phyloP scores from a whole-genome alignment of 2,113 vertebrate genomes.

The Actenoides hombroni region DNA sequence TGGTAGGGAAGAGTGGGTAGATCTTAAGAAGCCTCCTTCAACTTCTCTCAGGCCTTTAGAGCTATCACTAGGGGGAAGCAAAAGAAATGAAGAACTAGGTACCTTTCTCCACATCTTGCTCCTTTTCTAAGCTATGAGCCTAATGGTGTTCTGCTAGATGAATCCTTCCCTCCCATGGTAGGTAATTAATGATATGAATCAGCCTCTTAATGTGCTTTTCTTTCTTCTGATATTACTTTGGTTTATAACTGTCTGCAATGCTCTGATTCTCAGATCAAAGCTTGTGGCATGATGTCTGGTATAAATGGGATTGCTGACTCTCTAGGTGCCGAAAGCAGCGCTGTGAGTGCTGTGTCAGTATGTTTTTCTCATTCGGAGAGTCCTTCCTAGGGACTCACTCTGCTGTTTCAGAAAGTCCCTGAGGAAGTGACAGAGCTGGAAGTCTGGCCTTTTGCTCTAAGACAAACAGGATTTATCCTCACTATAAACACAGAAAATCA shows the following conservation, averaged over 20 bases:
- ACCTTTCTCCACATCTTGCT: background rate
- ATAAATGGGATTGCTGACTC: background rate
- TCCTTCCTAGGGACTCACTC: background rate
- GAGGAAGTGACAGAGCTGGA: background rate
- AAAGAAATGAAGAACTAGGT: background rate
- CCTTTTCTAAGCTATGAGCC: background rate
- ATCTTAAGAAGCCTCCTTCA: background rate
- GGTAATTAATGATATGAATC: background rate
- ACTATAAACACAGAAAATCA: background rate
- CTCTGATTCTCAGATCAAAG: background rate
- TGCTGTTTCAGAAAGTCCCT: background rate
- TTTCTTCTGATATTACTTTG: background rate
- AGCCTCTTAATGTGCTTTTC: background rate
- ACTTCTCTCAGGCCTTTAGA: background rate
- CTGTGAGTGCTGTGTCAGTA: background rate
- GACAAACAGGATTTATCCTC: background rate
- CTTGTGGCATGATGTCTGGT: background rate
- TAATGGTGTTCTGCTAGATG: background rate
- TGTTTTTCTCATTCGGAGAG: background rate
- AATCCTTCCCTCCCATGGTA: background rate
- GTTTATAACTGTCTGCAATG: background rate
- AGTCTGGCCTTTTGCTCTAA: background rate
- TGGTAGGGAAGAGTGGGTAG: background rate
- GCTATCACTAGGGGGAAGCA: background rate
- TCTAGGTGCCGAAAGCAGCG: background rate